Evolutionary conservation across 2,113 vertebrate genomes (phyloP), one percentile per base, ranked within the genome.

Genomic region (Channa maculata): DNA sequence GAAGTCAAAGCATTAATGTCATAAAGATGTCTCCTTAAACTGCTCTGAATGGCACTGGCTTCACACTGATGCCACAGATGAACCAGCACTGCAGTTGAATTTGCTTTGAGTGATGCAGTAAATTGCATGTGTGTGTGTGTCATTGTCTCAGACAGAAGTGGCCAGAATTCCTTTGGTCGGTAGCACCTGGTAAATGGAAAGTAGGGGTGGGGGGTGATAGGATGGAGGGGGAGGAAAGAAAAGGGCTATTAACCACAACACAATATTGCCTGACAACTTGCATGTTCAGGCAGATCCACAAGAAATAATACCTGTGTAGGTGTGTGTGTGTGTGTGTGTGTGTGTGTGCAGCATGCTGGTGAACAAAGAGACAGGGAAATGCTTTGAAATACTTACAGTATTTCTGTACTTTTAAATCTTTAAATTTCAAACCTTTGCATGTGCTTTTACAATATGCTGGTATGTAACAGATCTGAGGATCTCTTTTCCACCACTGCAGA

Each of bases 241-340:
- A 85, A 82, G 58, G 53, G 71, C 84, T 88, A 89, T 90, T 80
- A 91, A 84, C 82, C 79, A 79, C 84, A 89, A 67, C 71, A 76
- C 69, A 68, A 79, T 78, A 80, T 75, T 8, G 13, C 77, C 71
- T 80, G 87, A 83, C 84, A 89, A 81, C 80, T 73, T 80, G 71
- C 91, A 58, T 91, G 90, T 85, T 80, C 79, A 65, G 85, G 89
- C 90, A 79, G 80, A 70, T 63, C 72, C 69, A 52, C 53, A 55
- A 57, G 79, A 70, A 51, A 77, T 75, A 69, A 74, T 58, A 71
- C 44, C 70, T 54, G 37, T 62, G 48, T 72, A 60, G 74, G 71
- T 44, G 66, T 41, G 50, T 60, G 36, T 41, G 11, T 57, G 57
- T 68, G 52, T 75, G 49, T 63, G 65, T 75, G 44, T 73, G 52